Conservation (phyloP, 2,888 invertebrate species). For the Thymelicus lineola region DNA sequence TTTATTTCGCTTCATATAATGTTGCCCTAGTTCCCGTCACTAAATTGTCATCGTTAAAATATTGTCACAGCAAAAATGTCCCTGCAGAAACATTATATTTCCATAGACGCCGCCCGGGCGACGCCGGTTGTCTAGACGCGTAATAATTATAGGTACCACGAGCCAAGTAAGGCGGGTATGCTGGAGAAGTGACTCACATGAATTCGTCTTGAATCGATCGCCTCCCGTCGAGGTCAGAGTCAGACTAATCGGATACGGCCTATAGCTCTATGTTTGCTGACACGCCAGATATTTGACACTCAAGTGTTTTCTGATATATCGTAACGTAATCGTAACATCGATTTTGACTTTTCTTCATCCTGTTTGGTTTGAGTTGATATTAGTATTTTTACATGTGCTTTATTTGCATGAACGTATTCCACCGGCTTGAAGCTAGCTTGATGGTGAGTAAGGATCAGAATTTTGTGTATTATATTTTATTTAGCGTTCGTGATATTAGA, state of each 20-base stretch:
- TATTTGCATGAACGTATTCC: conserved; percentile 3
- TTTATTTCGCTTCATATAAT: conserved; percentile 3
- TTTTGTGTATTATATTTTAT: background rate
- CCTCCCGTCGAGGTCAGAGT: conserved; percentile 62
- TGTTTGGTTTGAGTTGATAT: background rate
- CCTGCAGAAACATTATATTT: conserved; percentile 62
- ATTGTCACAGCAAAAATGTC: conserved; percentile 54
- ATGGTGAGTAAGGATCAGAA: conserved; percentile 7
- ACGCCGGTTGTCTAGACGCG: conserved; percentile 81
- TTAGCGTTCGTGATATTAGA: too few relatives aligned
- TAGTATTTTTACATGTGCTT: conserved; percentile 5
- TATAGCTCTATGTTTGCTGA: conserved; percentile 53
- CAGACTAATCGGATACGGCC: conserved; percentile 62
- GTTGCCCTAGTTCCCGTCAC: conserved; percentile 40
- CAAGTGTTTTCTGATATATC: conserved; percentile 21
- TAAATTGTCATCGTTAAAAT: conserved; percentile 32
- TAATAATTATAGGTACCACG: conserved; percentile 71
- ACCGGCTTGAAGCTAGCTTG: conserved; percentile 1
- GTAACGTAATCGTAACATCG: conserved; percentile 18
- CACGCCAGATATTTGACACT: conserved; percentile 26
- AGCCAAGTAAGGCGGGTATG: conserved; percentile 74
- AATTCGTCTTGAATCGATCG: conserved; percentile 75
- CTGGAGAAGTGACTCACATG: conserved; percentile 76
- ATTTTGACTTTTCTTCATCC: conserved; percentile 17
- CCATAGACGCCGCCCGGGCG: conserved; percentile 71